Evolutionary conservation across 2,888 invertebrate genomes (phyloP).

Genomic region (Lasius fuliginosus): DNA sequence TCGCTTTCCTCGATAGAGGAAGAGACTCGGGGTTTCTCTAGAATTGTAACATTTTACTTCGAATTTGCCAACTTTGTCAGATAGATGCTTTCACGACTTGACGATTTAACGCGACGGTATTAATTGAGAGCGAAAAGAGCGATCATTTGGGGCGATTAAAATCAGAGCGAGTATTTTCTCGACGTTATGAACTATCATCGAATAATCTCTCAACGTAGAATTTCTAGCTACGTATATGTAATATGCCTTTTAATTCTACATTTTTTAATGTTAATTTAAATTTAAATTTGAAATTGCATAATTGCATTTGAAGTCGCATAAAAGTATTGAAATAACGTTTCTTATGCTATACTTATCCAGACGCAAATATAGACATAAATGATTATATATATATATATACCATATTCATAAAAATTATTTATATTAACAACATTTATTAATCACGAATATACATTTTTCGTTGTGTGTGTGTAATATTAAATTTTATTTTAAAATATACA

Average conservation of each 20-base stretch:
- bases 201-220: constrained; percentile 8
- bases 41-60: constrained; percentile 26
- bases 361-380: constrained; percentile 15
- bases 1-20: background rate
- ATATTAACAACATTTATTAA: constrained; percentile 26
- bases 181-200: background rate
- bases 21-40: constrained; percentile 1
- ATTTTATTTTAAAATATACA: constrained; percentile 26
- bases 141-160: constrained; percentile 41
- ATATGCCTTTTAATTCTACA: background rate
- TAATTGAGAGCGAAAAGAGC: constrained; percentile 19
- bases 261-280: constrained; percentile 22
- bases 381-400: background rate
- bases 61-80: constrained; percentile 24
- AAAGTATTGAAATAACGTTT: background rate
- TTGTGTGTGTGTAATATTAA: background rate
- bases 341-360: background rate
- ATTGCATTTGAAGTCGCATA: background rate
- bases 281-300: constrained; percentile 9
- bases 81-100: constrained; percentile 18
- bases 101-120: constrained; percentile 26
- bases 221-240: background rate
- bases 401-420: constrained; percentile 26
- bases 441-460: constrained; percentile 5
- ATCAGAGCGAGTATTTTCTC: background rate